Evolutionary conservation across 2,113 vertebrate species (phyloP).

Genomic region (Naja naja): DNA sequence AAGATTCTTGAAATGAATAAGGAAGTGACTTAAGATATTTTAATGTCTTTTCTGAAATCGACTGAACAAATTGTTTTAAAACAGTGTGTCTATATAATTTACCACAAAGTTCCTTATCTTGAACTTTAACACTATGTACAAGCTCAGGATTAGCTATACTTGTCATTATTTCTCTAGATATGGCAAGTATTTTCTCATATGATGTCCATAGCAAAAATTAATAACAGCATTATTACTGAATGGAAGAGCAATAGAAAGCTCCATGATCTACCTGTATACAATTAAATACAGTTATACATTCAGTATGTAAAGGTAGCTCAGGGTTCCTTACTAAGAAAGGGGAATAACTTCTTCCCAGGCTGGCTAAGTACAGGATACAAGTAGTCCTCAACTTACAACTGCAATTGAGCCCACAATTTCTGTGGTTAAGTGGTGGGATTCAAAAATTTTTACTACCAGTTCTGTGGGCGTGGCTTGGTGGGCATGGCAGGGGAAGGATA

Average conservation of each 20-base stretch:
- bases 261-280: background rate
- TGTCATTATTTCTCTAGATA: conserved; percentile 13
- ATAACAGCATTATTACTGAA: background rate
- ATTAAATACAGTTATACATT: background rate
- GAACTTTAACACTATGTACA: conserved; percentile 59
- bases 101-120: conserved; percentile 47
- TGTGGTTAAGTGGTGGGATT: too few species aligned
- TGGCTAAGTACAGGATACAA: background rate
- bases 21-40: conserved; percentile 53
- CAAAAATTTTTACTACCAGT: too few species aligned
- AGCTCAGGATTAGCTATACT: conserved; percentile 45
- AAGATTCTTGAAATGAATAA: conserved; percentile 51
- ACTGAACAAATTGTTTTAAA: conserved; percentile 55
- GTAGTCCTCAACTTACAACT: too few species aligned
- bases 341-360: background rate
- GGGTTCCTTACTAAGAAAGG: background rate
- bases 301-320: background rate
- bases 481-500: too few species aligned
- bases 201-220: background rate
- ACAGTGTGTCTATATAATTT: conserved; percentile 48
- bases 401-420: too few species aligned
- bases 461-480: too few species aligned
- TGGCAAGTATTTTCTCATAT: background rate
- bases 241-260: background rate
- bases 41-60: conserved; percentile 50